Evolutionary conservation across 2,797 vertebrate species (phyloP).

Genomic region (Acipenser oxyrinchus): DNA sequence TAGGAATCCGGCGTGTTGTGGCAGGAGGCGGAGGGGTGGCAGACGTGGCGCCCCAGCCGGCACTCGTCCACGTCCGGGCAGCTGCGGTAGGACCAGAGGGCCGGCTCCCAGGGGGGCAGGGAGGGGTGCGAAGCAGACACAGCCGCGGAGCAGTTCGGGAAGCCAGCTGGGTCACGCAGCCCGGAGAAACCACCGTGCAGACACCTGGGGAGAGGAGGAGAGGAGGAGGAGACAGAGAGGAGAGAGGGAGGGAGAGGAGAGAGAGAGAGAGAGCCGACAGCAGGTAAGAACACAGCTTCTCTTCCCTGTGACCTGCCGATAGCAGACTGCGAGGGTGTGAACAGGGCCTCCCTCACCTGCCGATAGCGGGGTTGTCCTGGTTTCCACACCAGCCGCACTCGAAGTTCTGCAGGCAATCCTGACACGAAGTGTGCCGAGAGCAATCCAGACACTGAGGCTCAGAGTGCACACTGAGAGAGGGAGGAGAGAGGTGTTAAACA

Average conservation of each 20-base stretch:
- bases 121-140: constrained; percentile 49
- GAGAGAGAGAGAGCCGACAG: background rate
- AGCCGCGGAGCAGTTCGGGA: constrained; percentile 73
- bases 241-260: too few species aligned
- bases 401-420: constrained; percentile 76
- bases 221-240: background rate
- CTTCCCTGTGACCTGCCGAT: background rate
- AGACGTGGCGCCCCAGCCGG: constrained; percentile 75
- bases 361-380: constrained; percentile 81
- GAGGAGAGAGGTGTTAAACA: background rate
- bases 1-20: constrained; percentile 82
- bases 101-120: constrained; percentile 57
- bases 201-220: constrained; percentile 56
- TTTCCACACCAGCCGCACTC: constrained; percentile 92
- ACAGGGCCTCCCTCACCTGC: constrained; percentile 54
- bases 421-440: constrained; percentile 65
- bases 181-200: constrained; percentile 80
- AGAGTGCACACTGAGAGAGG: constrained; percentile 70
- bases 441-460: constrained; percentile 82
- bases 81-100: constrained; percentile 78
- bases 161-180: constrained; percentile 53
- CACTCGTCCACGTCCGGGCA: constrained; percentile 91
- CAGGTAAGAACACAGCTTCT: too few species aligned
- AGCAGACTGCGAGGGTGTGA: background rate
- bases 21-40: constrained; percentile 75